These are phyloP conservation scores for Tetramorium bicarinatum DNA, from an alignment of 2,888 invertebrate species.

Conservation along the genomic window DNA sequence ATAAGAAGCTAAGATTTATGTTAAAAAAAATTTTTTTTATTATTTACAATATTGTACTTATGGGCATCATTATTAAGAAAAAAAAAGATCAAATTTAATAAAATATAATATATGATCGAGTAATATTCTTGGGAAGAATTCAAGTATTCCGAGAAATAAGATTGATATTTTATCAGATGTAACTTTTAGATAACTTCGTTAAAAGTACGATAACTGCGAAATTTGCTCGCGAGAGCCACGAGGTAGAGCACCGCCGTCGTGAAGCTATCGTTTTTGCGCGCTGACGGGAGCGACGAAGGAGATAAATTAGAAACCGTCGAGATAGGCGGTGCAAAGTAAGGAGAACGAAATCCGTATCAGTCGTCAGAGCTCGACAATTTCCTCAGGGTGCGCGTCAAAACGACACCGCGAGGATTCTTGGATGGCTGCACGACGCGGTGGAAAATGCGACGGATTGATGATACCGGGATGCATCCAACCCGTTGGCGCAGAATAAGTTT, in stretches of 20 bases:
- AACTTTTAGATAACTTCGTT: conserved; percentile 18
- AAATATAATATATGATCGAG: not conserved
- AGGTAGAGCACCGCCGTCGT: not conserved
- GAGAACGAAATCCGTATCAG: conserved; percentile 63
- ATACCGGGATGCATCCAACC: conserved; percentile 45
- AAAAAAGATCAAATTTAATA: not conserved
- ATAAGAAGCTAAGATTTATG: not conserved
- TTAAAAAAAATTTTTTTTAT: not conserved
- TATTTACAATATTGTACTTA: not conserved
- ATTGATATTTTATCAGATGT: conserved; percentile 20
- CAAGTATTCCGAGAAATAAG: conserved; percentile 7
- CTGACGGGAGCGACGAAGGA: conserved; percentile 25
- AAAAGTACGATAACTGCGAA: conserved; percentile 19
- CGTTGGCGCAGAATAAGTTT: conserved; percentile 58
- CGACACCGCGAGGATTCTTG: conserved; percentile 37
- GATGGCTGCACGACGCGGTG: conserved; percentile 43
- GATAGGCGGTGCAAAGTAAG: conserved; percentile 26
- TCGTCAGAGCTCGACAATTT: conserved; percentile 48
- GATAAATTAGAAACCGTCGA: conserved; percentile 70
- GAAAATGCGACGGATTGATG: conserved; percentile 64
- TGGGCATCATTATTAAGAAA: not conserved
- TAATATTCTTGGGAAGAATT: not conserved
- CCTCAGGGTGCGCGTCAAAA: conserved; percentile 43
- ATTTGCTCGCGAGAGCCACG: conserved; percentile 8
- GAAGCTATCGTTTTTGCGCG: conserved; percentile 36